Evolutionary conservation across 2,797 vertebrate species (phyloP).

Genomic region (Alectoris magna): DNA sequence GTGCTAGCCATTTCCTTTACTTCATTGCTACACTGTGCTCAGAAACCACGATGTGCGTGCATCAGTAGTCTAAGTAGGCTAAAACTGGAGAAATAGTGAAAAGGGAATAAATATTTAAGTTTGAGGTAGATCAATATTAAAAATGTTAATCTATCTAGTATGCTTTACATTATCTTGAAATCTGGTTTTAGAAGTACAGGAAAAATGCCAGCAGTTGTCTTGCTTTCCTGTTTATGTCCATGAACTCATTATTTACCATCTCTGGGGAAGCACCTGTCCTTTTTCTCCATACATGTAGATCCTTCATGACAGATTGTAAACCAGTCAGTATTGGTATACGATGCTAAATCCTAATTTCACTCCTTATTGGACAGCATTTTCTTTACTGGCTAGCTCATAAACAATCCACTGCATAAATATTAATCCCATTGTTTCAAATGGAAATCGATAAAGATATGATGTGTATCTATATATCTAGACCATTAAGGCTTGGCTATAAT

Average conservation of each 20-base stretch:
- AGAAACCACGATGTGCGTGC: neutral
- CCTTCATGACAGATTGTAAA: neutral
- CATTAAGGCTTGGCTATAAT: neutral
- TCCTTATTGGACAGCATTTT: neutral
- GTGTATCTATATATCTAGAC: neutral
- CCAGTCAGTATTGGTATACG: neutral
- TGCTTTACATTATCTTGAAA: neutral
- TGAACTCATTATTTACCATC: conserved; percentile 7
- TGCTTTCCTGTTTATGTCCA: conserved; percentile 52
- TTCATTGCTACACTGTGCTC: neutral
- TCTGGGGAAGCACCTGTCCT: conserved; percentile 43
- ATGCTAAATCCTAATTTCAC: neutral
- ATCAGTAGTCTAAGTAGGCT: neutral
- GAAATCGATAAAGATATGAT: neutral
- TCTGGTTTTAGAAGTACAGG: neutral
- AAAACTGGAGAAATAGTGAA: neutral
- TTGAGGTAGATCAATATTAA: neutral
- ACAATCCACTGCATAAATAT: neutral
- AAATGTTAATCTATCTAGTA: neutral
- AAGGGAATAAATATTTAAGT: conserved; percentile 36
- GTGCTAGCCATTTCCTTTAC: neutral
- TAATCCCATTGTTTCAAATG: neutral
- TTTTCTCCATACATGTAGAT: neutral
- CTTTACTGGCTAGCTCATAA: neutral
- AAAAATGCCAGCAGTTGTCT: neutral